Evolutionary conservation across 2,888 invertebrate species (phyloP).

Genomic region (Megastigmus dorsalis): DNA sequence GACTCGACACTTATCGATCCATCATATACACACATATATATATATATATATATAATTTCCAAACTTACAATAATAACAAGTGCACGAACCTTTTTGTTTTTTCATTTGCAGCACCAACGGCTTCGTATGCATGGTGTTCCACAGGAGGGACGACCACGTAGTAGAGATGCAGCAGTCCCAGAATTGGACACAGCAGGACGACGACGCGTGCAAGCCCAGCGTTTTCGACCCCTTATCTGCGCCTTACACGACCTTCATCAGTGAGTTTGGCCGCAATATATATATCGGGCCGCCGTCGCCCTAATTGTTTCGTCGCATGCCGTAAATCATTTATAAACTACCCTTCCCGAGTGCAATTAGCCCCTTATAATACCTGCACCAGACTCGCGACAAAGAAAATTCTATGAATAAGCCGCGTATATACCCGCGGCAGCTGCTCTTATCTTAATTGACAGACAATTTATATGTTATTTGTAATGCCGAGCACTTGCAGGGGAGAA

Average conservation of each 20-base stretch:
- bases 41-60: no score
- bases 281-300: not conserved
- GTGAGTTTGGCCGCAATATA: constrained; percentile 78
- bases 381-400: no score
- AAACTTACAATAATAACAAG: no score
- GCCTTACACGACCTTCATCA: constrained; percentile 81
- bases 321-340: not conserved
- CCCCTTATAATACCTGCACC: no score
- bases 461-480: no score
- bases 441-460: no score
- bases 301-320: constrained; percentile 37
- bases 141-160: constrained; percentile 82
- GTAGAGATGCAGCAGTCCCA: constrained; percentile 83
- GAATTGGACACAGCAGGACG: constrained; percentile 74
- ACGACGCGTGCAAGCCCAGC: constrained; percentile 79
- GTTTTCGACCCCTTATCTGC: constrained; percentile 76
- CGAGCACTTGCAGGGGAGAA: no score
- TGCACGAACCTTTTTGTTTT: not conserved
- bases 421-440: no score
- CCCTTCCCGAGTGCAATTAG: no score
- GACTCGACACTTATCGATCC: no score
- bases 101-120: constrained; percentile 82
- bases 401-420: no score
- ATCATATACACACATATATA: no score
- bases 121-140: constrained; percentile 85